Conservation (phyloP, 2,888 invertebrate species). For the Drosophila testacea region DNA sequence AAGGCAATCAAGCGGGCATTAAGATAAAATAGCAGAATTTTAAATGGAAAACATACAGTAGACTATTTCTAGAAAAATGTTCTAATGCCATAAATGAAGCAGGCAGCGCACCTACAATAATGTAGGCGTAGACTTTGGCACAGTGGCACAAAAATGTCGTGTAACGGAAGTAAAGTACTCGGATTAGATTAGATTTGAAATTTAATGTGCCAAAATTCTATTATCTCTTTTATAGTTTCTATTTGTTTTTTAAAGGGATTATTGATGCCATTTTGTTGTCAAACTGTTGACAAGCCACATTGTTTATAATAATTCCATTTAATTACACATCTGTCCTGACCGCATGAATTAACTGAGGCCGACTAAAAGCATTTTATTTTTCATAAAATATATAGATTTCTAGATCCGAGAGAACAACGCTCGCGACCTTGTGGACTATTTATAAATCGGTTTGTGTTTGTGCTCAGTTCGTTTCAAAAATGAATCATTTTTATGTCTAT, state of each 20-base stretch:
- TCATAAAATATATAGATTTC: slow-evolving; percentile 35
- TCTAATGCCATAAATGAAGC: slow-evolving; percentile 62
- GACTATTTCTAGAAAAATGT: slow-evolving; percentile 51
- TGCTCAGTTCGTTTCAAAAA: slow-evolving; percentile 41
- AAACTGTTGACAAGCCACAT: neutral
- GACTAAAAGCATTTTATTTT: slow-evolving; percentile 35
- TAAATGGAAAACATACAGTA: slow-evolving; percentile 44
- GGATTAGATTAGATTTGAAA: neutral
- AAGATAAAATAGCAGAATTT: slow-evolving; percentile 60
- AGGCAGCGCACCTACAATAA: slow-evolving; percentile 57
- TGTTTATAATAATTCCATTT: slow-evolving; percentile 28
- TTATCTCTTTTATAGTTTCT: neutral
- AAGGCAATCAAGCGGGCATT: slow-evolving; percentile 60
- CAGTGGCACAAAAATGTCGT: slow-evolving; percentile 53
- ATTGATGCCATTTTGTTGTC: neutral
- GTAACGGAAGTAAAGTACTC: neutral
- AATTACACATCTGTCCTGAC: slow-evolving; percentile 28
- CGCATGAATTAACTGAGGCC: slow-evolving; percentile 5
- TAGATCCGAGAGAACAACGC: slow-evolving; percentile 42
- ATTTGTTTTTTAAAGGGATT: neutral
- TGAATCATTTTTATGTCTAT: slow-evolving; percentile 64
- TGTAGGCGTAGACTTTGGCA: slow-evolving; percentile 41
- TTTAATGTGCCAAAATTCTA: neutral
- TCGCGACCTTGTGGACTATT: slow-evolving; percentile 71
- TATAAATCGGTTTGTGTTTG: slow-evolving; percentile 53